Percentiles rank a stretch among this genome's conserved stretches.
Conservation (phyloP, 2,888 invertebrate genomes). For the Synergus gifuensis region DNA sequence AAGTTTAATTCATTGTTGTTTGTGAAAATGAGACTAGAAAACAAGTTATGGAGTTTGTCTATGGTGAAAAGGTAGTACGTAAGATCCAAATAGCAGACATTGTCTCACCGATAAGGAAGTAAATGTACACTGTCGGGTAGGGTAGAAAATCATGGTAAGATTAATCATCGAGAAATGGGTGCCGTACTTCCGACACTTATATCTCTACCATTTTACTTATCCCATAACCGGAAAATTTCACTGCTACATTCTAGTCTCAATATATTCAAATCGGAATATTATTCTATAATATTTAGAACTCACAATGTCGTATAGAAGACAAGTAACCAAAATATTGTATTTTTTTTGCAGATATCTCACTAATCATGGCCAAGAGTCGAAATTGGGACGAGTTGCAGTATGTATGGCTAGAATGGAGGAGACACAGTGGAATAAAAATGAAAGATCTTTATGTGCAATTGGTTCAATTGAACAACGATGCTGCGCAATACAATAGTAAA, state of each 20-base stretch:
- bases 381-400: conserved; percentile 94
- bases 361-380: conserved; percentile 88
- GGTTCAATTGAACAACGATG: conserved; percentile 88
- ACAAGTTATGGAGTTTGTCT: not conserved
- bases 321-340: not conserved
- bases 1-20: conserved; percentile 10
- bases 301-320: not conserved
- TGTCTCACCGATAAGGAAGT: conserved; percentile 51
- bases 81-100: conserved; percentile 34
- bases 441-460: conserved; percentile 90
- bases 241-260: too few relatives aligned
- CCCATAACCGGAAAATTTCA: conserved; percentile 14
- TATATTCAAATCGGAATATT: not conserved
- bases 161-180: conserved; percentile 52
- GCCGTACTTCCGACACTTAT: conserved; percentile 52
- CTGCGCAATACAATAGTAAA: conserved; percentile 89
- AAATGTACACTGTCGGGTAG: conserved; percentile 43
- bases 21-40: conserved; percentile 27
- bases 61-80: conserved; percentile 31
- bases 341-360: conserved; percentile 77
- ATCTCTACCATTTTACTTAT: conserved; percentile 49
- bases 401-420: conserved; percentile 93
- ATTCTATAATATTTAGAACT: not conserved
- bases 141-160: conserved; percentile 52
- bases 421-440: conserved; percentile 87